Percentiles rank a stretch among this genome's conserved stretches.
Evolutionary conservation across 2,113 vertebrate genomes (phyloP).

Genomic region (Pipa parva): DNA sequence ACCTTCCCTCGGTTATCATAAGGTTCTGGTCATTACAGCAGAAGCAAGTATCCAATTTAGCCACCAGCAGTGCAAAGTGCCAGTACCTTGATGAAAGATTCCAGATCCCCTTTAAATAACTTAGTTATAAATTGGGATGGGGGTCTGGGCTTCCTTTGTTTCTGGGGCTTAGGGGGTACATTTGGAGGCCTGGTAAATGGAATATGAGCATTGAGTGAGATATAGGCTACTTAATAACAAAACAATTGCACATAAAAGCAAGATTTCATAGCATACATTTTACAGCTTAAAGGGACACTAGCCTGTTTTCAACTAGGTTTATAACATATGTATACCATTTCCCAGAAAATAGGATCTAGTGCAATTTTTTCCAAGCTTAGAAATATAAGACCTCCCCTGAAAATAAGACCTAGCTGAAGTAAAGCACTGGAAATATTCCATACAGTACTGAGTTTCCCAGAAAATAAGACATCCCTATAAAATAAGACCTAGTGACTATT

Average conservation of each 20-base stretch:
- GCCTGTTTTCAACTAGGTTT: too few species aligned
- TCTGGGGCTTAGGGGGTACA: slow-evolving; percentile 82
- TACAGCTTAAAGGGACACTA: neutral
- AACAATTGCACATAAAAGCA: slow-evolving; percentile 51
- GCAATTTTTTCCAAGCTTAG: too few species aligned
- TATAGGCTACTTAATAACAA: neutral
- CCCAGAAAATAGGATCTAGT: too few species aligned
- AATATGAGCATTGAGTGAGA: slow-evolving; percentile 67
- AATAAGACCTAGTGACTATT: too few species aligned
- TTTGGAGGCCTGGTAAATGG: slow-evolving; percentile 87
- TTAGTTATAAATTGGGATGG: slow-evolving; percentile 87
- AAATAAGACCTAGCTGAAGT: too few species aligned
- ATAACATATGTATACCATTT: too few species aligned
- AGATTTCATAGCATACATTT: slow-evolving; percentile 49
- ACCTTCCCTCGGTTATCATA: slow-evolving; percentile 59
- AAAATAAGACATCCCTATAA: too few species aligned
- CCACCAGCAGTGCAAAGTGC: slow-evolving; percentile 56
- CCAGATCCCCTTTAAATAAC: slow-evolving; percentile 95
- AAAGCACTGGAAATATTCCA: too few species aligned
- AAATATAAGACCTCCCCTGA: too few species aligned
- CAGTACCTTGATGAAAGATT: slow-evolving; percentile 91
- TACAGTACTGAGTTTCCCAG: too few species aligned
- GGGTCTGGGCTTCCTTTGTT: slow-evolving; percentile 82
- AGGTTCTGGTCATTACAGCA: slow-evolving; percentile 58
- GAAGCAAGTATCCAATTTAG: slow-evolving; percentile 50